Evolutionary conservation across 2,797 vertebrate genomes (phyloP), one percentile per base, ranked within the genome.

Genomic region (Oryzias sinensis): DNA sequence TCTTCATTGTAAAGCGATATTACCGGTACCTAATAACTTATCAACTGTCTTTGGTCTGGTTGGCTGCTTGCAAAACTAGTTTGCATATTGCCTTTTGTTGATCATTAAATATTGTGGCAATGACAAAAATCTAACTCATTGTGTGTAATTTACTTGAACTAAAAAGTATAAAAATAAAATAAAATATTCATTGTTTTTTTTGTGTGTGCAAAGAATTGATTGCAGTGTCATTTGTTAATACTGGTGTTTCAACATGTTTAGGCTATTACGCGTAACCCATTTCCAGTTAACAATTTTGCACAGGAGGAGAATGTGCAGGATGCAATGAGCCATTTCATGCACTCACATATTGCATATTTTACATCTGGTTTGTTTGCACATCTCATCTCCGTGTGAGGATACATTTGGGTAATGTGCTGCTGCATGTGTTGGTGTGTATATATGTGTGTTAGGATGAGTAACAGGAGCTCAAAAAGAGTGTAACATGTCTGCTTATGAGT

Each of bases 381-480:
- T 49, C 17, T 43, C 49, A 18, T 14, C 6, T 53, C 24, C 17
- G 33, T 33, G 22, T 46, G 16, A 24, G 43, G 33, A 18, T 60
- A 54, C 16, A 29, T 16, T 52, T 74, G 50, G 25, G 53, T 50
- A 22, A 48, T 52, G 20, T 50, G 13, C n/a, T 33, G 3, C 17
- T 44, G 13, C 18, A 22, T 46, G 20, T 46, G 5, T 55, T 15
- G 43, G 46, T 53, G 48, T 47, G 42, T 50, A 49, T 41, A 33
- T 42, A 41, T 50, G 45, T 49, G 54, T 48, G 14, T 8, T 92
- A 89, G 70, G 68, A 88, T 90, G 82, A 83, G 93, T 93, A 65
- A 66, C 85, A 91, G 83, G 81, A 90, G 78, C 90, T 65, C 0
- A 5, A 92, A 44, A 72, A 0, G 75, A 82, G 83, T 93, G 2